Evolutionary conservation across 2,888 invertebrate species (phyloP).

Genomic region (Cheilosia variabilis): DNA sequence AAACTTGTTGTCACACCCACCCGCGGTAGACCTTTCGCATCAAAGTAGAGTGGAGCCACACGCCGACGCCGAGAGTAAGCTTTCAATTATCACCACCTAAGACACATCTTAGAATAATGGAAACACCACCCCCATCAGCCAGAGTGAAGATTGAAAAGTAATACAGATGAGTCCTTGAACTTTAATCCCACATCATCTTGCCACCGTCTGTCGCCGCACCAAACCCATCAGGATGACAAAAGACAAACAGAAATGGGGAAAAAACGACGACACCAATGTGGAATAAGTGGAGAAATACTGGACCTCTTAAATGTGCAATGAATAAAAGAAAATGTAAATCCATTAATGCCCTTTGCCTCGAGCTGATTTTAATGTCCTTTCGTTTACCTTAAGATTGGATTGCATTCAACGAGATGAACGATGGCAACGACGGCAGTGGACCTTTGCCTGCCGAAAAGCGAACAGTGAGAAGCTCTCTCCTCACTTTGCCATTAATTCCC

Average conservation of each 20-base stretch:
- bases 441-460: neutral
- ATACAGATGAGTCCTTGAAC: slow-evolving; percentile 65
- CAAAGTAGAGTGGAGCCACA: neutral
- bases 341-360: slow-evolving; percentile 75
- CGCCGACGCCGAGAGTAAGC: slow-evolving; percentile 10
- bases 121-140: slow-evolving; percentile 10
- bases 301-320: slow-evolving; percentile 74
- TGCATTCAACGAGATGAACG: slow-evolving; percentile 68
- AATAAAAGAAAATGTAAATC: slow-evolving; percentile 76
- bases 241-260: slow-evolving; percentile 40
- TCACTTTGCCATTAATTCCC: slow-evolving; percentile 37
- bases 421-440: slow-evolving; percentile 12
- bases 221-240: slow-evolving; percentile 33
- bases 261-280: neutral
- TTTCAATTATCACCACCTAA: slow-evolving; percentile 29
- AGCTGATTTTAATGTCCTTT: slow-evolving; percentile 75
- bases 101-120: slow-evolving; percentile 16
- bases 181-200: slow-evolving; percentile 50
- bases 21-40: neutral
- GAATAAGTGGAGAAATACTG: slow-evolving; percentile 18
- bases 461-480: neutral
- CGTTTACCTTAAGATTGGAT: slow-evolving; percentile 75
- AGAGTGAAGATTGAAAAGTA: slow-evolving; percentile 57
- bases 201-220: neutral
- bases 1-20: neutral